Evolutionary conservation across 2,797 vertebrate species (phyloP).

Genomic region (Chaenodraco wilsoni): DNA sequence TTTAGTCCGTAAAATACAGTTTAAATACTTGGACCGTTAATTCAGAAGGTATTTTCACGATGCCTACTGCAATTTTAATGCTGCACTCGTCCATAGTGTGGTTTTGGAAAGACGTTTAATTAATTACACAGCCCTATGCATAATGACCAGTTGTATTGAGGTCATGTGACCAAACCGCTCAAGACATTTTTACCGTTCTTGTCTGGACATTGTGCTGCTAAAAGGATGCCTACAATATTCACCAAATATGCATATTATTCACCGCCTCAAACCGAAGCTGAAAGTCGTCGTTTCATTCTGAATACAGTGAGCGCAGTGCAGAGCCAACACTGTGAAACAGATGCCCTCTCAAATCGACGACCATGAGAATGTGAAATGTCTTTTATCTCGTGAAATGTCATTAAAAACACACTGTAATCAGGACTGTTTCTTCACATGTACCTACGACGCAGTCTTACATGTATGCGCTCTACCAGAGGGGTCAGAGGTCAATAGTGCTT

Average conservation of each 20-base stretch:
- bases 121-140: too few relatives aligned
- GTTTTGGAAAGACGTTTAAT: too few relatives aligned
- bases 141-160: neutral
- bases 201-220: neutral
- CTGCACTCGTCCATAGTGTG: too few relatives aligned
- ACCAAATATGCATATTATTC: constrained; percentile 35
- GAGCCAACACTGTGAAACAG: neutral
- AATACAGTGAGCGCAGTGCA: neutral
- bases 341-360: neutral
- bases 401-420: neutral
- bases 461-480: constrained; percentile 13
- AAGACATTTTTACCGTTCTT: neutral
- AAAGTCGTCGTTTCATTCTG: constrained; percentile 4
- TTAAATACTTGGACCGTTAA: too few relatives aligned
- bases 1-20: too few relatives aligned
- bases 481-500: constrained; percentile 36
- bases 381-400: neutral
- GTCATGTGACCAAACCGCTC: constrained; percentile 10
- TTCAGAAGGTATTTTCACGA: too few relatives aligned
- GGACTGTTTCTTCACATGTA: neutral
- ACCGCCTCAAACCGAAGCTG: constrained; percentile 14
- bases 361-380: neutral
- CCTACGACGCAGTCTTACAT: neutral
- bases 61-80: too few relatives aligned
- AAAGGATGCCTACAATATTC: neutral